Percentiles rank a stretch among this genome's conserved stretches.
Conservation (phyloP, 2,797 vertebrate genomes). For the Rhinella marina region DNA sequence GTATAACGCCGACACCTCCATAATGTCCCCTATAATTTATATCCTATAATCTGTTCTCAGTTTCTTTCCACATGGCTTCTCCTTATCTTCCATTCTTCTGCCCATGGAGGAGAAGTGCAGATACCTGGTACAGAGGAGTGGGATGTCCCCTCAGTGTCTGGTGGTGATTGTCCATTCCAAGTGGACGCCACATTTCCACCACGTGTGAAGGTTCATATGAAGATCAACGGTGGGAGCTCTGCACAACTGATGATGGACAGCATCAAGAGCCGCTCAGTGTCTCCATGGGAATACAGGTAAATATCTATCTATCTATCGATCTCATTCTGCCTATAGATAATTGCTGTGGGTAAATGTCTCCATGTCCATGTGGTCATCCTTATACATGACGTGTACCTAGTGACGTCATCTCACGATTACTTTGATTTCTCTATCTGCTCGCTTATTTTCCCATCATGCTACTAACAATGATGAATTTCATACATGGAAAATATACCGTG, state of each 20-base stretch:
- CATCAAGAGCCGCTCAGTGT: constrained; percentile 69
- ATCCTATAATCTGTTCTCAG: background rate
- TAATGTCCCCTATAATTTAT: background rate
- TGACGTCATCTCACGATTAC: too few species aligned
- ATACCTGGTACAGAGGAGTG: background rate
- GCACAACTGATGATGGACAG: background rate
- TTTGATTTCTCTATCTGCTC: too few species aligned
- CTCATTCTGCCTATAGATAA: too few species aligned
- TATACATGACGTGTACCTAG: too few species aligned
- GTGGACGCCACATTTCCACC: background rate
- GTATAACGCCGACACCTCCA: background rate
- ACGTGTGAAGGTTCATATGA: constrained; percentile 6
- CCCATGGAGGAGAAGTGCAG: background rate
- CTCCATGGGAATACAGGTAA: constrained; percentile 76
- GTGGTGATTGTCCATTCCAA: background rate
- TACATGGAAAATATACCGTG: too few species aligned
- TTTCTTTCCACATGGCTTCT: background rate
- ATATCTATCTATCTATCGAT: too few species aligned
- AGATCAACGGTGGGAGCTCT: background rate
- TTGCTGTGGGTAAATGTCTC: too few species aligned
- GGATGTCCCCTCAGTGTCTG: background rate
- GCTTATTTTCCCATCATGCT: too few species aligned
- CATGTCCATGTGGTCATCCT: too few species aligned
- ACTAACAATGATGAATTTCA: too few species aligned
- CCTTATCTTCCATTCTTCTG: background rate